Evolutionary conservation across 2,888 invertebrate genomes (phyloP), one percentile per base, ranked within the genome.

Genomic region (Camponotus fellah): DNA sequence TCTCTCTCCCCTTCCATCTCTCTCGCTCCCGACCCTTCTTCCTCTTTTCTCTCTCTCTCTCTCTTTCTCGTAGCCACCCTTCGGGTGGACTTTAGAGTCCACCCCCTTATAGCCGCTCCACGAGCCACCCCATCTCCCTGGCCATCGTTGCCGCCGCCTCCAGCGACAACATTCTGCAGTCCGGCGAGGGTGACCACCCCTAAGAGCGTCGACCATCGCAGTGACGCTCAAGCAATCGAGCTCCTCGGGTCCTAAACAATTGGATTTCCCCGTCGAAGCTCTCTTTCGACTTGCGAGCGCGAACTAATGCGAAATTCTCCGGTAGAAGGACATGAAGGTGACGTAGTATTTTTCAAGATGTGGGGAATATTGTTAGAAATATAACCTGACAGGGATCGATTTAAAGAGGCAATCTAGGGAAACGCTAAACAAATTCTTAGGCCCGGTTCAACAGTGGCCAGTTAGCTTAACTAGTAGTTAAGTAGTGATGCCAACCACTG

Each of bases 91-190:
- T 94, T 94, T 94, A 94, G 93, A 94, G 91, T 93, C 93, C 92
- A 92, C 90, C 92, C 88, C 90, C 92, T 91, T 88, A 77, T 77
- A 89, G 88, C 91, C 88, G 87, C 91, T 92, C 90, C 80, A 83
- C 87, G 71, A 83, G 79, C 89, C 92, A 87, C 88, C 91, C 92
- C 89, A 89, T 92, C 84, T 91, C 91, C 89, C 91, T 91, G 89
- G 86, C 91, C 92, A 91, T 91, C 92, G 92, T 90, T 89, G 89
- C 91, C 89, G 90, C 93, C 91, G 94, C 94, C 94, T 94, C 93
- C 92, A 94, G 93, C 94, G 93, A 93, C 94, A 93, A 94, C 94
- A 93, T 94, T 94, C 94, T 93, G 92, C 92, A 92, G 93, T 86
- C 92, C 92, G 91, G 91, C 92, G 93, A 93, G 94, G 94, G 94